These are phyloP conservation scores for Minunthozetes semirufus DNA, from an alignment of 2,888 invertebrate genomes.

Conservation along the genomic window DNA sequence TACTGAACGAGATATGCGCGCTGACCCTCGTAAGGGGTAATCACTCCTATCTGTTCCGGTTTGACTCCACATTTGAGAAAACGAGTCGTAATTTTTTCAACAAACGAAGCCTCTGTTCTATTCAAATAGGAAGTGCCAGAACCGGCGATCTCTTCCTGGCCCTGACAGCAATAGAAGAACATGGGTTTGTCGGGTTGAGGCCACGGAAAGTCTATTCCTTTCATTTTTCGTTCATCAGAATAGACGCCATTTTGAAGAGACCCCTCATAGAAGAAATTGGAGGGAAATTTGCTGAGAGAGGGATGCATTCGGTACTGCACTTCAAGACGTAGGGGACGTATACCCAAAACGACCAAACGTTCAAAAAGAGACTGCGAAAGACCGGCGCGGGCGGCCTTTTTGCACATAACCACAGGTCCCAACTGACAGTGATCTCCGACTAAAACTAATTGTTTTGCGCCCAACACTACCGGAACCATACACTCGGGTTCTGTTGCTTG, in stretches of 20 bases:
- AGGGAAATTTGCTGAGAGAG: slow-evolving; percentile 91
- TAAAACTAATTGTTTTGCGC: slow-evolving; percentile 90
- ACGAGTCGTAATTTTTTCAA: slow-evolving; percentile 93
- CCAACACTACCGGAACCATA: slow-evolving; percentile 97
- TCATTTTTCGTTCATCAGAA: slow-evolving; percentile 77
- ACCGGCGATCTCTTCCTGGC: slow-evolving; percentile 97
- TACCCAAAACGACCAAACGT: slow-evolving; percentile 90
- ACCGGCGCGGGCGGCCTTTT: slow-evolving; percentile 94
- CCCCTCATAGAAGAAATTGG: slow-evolving; percentile 98
- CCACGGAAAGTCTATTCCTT: slow-evolving; percentile 95
- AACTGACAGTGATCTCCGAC: slow-evolving; percentile 99
- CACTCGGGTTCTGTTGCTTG: slow-evolving; percentile 97
- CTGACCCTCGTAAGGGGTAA: slow-evolving; percentile 98
- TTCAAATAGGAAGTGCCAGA: slow-evolving; percentile 98
- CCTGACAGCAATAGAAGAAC: slow-evolving; percentile 97
- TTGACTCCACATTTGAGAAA: slow-evolving; percentile 90
- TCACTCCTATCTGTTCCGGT: slow-evolving; percentile 96
- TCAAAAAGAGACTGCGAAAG: slow-evolving; percentile 95
- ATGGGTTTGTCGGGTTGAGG: slow-evolving; percentile 92
- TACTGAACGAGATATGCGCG: slow-evolving; percentile 92
- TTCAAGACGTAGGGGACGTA: slow-evolving; percentile 90
- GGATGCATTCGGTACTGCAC: slow-evolving; percentile 99
- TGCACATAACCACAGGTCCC: slow-evolving; percentile 99
- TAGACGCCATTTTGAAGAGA: slow-evolving; percentile 98
- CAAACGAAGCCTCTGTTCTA: slow-evolving; percentile 95